Conservation (phyloP, 2,797 vertebrate genomes). For the Psittacula derbiana region DNA sequence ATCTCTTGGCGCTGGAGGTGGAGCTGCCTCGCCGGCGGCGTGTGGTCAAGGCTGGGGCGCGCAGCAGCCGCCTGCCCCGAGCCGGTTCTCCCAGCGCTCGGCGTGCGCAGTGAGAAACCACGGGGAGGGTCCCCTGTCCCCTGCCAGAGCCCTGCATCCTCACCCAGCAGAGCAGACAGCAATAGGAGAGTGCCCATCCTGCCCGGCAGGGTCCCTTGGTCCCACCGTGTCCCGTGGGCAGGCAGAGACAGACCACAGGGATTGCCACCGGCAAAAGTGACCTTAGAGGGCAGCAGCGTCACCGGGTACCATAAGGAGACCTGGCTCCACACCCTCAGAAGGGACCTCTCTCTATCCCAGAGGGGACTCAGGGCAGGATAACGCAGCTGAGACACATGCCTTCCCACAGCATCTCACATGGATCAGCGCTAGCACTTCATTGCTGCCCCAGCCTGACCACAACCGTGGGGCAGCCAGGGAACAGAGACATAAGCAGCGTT, state of each 20-base stretch:
- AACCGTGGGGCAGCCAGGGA: fast-evolving
- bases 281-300: not conserved
- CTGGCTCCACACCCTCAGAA: not conserved
- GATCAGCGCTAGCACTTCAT: fast-evolving
- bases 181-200: not conserved
- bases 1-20: conserved; percentile 64
- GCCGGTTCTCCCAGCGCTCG: fast-evolving
- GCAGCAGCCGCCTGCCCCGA: not conserved
- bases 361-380: fast-evolving
- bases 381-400: fast-evolving
- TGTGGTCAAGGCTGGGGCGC: conserved; percentile 36
- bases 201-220: fast-evolving
- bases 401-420: fast-evolving
- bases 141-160: fast-evolving
- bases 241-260: fast-evolving
- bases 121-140: not conserved
- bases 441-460: not conserved
- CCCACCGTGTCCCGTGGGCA: fast-evolving
- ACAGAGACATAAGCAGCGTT: fast-evolving
- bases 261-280: not conserved
- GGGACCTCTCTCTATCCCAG: not conserved
- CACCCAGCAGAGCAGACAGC: not conserved
- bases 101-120: fast-evolving
- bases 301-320: not conserved
- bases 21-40: conserved; percentile 50